Evolutionary conservation across 1,140 invertebrate genomes (phyloP).

Genomic region (Caenorhabditis inopinata): DNA sequence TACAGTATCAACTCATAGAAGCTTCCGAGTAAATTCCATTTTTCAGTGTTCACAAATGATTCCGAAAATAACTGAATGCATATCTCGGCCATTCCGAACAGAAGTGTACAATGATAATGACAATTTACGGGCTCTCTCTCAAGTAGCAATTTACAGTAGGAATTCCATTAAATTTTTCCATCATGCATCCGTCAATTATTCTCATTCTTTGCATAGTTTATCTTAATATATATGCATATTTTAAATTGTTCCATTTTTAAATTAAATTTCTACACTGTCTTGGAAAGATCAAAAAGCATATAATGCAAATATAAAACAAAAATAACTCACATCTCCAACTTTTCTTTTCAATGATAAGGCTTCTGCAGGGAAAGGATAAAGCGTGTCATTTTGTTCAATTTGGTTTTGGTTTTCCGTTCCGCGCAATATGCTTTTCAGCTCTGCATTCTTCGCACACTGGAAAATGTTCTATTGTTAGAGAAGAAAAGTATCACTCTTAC

Average conservation of each 20-base stretch:
- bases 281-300: background rate
- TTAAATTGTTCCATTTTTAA: background rate
- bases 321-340: slow-evolving; percentile 27
- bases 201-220: background rate
- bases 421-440: slow-evolving; percentile 18
- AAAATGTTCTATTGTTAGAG: background rate
- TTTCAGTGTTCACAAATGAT: slow-evolving; percentile 4
- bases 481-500: background rate
- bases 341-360: background rate
- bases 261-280: background rate
- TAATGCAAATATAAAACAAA: background rate
- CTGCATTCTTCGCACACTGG: slow-evolving; percentile 33
- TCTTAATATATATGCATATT: background rate
- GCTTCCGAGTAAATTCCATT: background rate
- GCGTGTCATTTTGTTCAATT: slow-evolving; percentile 3
- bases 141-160: background rate
- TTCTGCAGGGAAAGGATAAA: background rate
- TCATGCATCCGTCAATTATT: background rate
- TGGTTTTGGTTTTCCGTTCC: background rate
- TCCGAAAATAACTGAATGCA: background rate
- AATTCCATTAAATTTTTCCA: background rate
- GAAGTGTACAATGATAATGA: slow-evolving; percentile 16
- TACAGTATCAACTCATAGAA: too few species aligned
- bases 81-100: background rate
- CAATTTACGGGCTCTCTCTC: background rate